Evolutionary conservation across 2,888 invertebrate species (phyloP), one percentile per base, ranked within the genome.

Genomic region (Sepiola atlantica): DNA sequence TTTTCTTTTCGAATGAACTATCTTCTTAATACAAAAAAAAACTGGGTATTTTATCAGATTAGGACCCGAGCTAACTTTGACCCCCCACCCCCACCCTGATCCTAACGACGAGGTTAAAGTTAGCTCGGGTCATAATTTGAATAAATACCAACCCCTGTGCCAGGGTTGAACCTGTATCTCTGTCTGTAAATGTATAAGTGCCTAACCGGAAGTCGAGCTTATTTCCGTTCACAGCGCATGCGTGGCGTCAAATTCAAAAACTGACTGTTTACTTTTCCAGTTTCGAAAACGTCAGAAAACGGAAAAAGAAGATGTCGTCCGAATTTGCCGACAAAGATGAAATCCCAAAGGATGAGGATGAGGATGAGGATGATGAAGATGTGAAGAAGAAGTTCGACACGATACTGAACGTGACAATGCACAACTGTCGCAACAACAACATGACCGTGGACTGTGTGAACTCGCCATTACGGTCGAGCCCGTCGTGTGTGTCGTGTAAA

Each of bases 161-260:
- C n/a, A 18, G 77, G 77, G 14, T 77, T 32, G 77, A 77, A 77
- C 77, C 32, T 32, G n/a, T 2, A n/a, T n/a, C n/a, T 6, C 0
- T 45, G 45, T 45, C 2, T 45, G 2, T 45, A 45, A 45, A 45
- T 8, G 8, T 45, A 45, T 2, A n/a, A 12, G 2, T 32, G 0
- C 32, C n/a, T 77, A n/a, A 77, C 16, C n/a, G n/a, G 77, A 77
- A 77, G 14, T 14, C 28, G n/a, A 77, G 4, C 16, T 77, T 6
- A 77, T 21, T 45, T 18, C 77, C 10, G 32, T n/a, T 32, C 16
- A 77, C n/a, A 16, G n/a, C 77, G 77, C 77, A 77, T 77, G 77
- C 77, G 77, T n/a, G 77, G 77, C 77, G 77, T 77, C 77, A 77
- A 77, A 77, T 77, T 77, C n/a, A 77, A 77, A 77, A 16, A n/a